Percentiles rank a stretch among this genome's conserved stretches.
Conservation (phyloP, 2,888 invertebrate species). For the Limenitis arthemis region DNA sequence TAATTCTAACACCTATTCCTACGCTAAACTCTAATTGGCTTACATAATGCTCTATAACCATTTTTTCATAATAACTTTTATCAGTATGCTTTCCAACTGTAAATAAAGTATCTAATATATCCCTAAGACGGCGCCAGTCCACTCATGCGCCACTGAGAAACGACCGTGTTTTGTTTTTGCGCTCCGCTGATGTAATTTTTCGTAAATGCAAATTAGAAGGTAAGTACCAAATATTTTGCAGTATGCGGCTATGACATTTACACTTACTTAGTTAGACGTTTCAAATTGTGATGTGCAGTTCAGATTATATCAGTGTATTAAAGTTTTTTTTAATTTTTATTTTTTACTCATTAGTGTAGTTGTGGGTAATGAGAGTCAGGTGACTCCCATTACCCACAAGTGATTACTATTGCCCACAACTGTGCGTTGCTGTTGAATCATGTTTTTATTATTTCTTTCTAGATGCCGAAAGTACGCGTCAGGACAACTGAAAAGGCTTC, state of each 20-base stretch:
- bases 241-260: slow-evolving; percentile 26
- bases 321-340: slow-evolving; percentile 12
- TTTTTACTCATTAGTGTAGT: slow-evolving; percentile 20
- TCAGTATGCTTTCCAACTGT: background rate
- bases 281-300: background rate
- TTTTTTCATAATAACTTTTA: background rate
- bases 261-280: slow-evolving; percentile 13
- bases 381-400: slow-evolving; percentile 25
- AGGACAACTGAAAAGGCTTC: slow-evolving; percentile 30
- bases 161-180: slow-evolving; percentile 29
- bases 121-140: slow-evolving; percentile 21
- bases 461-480: slow-evolving; percentile 32
- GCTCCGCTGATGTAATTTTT: slow-evolving; percentile 25
- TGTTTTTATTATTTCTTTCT: slow-evolving; percentile 19
- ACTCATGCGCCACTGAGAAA: slow-evolving; percentile 22
- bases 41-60: background rate
- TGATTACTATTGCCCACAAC: slow-evolving; percentile 20
- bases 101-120: background rate
- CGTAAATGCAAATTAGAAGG: slow-evolving; percentile 21
- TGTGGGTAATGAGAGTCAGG: slow-evolving; percentile 24
- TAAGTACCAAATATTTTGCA: slow-evolving; percentile 25
- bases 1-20: background rate
- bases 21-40: background rate
- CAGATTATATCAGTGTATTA: background rate
- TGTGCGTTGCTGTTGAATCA: slow-evolving; percentile 16